A percentile compares a stretch with the other conserved stretches of the same genome.
These are phyloP conservation scores for Triplophysa tibetana DNA, from an alignment of 2,113 vertebrate genomes.

Conservation along the genomic window DNA sequence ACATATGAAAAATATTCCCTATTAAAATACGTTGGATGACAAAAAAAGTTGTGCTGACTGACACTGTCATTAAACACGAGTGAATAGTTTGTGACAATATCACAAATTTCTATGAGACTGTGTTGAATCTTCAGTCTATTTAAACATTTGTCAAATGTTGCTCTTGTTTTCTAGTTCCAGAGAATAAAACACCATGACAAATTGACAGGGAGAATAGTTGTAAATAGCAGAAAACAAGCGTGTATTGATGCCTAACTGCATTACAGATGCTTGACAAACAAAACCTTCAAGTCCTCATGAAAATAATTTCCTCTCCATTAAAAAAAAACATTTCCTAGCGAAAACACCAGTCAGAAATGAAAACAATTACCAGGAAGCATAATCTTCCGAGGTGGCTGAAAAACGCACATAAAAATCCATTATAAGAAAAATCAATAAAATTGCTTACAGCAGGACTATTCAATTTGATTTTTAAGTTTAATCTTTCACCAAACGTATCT, in stretches of 20 bases:
- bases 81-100: too few relatives aligned
- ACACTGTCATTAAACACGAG: too few relatives aligned
- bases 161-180: not conserved
- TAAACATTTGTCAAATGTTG: too few relatives aligned
- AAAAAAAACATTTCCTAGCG: not conserved
- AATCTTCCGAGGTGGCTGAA: not conserved
- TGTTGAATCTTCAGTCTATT: too few relatives aligned
- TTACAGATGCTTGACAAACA: not conserved
- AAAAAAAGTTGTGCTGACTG: too few relatives aligned
- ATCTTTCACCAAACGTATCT: too few relatives aligned
- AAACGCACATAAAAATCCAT: slow-evolving; percentile 1
- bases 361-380: not conserved
- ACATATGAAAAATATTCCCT: too few relatives aligned
- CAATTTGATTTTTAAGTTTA: too few relatives aligned
- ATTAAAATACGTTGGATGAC: too few relatives aligned
- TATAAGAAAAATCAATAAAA: not conserved
- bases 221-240: not conserved
- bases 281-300: not conserved
- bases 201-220: not conserved
- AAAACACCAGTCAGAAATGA: not conserved
- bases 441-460: too few relatives aligned
- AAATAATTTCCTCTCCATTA: not conserved
- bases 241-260: not conserved
- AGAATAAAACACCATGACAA: not conserved
- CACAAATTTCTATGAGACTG: too few relatives aligned